Evolutionary conservation across 2,797 vertebrate species (phyloP).

Genomic region (Cossypha niveicapilla): DNA sequence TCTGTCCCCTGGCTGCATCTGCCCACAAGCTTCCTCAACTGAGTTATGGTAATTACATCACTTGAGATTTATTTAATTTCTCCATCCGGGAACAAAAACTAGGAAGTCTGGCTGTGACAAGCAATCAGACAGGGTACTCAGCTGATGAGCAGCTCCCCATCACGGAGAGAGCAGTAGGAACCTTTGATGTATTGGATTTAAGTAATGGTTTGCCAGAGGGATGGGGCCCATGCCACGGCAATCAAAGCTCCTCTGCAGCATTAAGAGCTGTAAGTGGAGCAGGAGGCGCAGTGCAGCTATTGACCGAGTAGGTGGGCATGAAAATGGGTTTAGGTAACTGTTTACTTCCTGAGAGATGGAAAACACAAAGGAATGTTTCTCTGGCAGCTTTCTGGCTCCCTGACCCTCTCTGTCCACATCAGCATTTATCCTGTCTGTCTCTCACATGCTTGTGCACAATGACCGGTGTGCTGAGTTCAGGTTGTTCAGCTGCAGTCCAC

Average conservation of each 20-base stretch:
- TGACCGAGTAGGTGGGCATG: slow-evolving; percentile 48
- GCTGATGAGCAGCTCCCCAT: slow-evolving; percentile 48
- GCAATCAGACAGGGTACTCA: slow-evolving; percentile 48
- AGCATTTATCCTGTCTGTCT: slow-evolving; percentile 6
- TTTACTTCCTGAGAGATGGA: slow-evolving; percentile 38
- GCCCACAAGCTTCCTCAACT: slow-evolving; percentile 5
- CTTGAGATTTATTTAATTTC: slow-evolving; percentile 47
- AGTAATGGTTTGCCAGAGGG: slow-evolving; percentile 57
- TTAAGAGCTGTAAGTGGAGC: slow-evolving; percentile 54
- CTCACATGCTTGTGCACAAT: background rate
- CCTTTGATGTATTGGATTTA: slow-evolving; percentile 15
- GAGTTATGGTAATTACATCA: slow-evolving; percentile 34
- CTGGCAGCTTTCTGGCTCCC: background rate
- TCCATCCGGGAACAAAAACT: slow-evolving; percentile 6
- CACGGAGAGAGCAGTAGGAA: slow-evolving; percentile 26
- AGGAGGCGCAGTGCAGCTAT: slow-evolving; percentile 36
- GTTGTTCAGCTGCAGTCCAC: background rate
- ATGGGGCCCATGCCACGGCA: slow-evolving; percentile 2
- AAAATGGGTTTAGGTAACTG: slow-evolving; percentile 47
- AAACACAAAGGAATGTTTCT: slow-evolving; percentile 35
- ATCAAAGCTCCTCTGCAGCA: slow-evolving; percentile 56
- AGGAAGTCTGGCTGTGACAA: slow-evolving; percentile 50
- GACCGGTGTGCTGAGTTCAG: background rate
- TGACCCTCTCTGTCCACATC: background rate
- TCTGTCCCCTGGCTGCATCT: background rate